Base-by-base conservation (phyloP, 2,113 vertebrate species). In the Balaeniceps rex region DNA sequence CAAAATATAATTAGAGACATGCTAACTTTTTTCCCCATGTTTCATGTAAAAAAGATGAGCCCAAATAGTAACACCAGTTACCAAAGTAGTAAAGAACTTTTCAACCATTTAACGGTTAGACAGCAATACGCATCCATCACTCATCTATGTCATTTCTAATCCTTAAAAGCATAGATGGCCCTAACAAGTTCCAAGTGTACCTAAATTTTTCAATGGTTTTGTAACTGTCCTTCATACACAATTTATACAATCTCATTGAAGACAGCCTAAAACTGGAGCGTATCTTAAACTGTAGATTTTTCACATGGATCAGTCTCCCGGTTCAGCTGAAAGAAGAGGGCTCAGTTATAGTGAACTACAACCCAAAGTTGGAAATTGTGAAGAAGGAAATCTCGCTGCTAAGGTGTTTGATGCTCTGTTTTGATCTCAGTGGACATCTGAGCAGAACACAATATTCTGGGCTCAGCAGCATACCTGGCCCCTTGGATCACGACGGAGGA, bases 241-340 rank as follows among this genome's bases (percentile, higher is more conserved):
- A 11, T 75, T 90, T 55, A 42, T 31, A 75, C 1, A 2, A 55
- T 44, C 29, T 64, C 26, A 40, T 4, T 36, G 38, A 78, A 68
- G 7, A 86, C 7, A 82, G 2, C 7, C 38, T 85, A 47, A 78
- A 81, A 28, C 21, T 38, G 26, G 8, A 71, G 6, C 2, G 0
- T 57, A n/a, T 8, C 38, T 74, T 74, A 86, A 78, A 47, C n/a
- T 36, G n/a, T 31, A 58, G 31, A 47, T 47, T 33, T 52, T 86
- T 76, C 23, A 25, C 1, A 0, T 81, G 24, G 10, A 57, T 57
- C 12, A 46, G 18, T 57, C 16, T 69, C 47, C 11, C 0, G 0
- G 22, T 51, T 66, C 66, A 57, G 11, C 34, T 61, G 60, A 5
- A 19, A 79, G 63, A 86, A 23, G 21, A 61, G 6, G 1, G 9